Evolutionary conservation across 2,113 vertebrate species (phyloP).

Genomic region (Onychostoma macrolepis): DNA sequence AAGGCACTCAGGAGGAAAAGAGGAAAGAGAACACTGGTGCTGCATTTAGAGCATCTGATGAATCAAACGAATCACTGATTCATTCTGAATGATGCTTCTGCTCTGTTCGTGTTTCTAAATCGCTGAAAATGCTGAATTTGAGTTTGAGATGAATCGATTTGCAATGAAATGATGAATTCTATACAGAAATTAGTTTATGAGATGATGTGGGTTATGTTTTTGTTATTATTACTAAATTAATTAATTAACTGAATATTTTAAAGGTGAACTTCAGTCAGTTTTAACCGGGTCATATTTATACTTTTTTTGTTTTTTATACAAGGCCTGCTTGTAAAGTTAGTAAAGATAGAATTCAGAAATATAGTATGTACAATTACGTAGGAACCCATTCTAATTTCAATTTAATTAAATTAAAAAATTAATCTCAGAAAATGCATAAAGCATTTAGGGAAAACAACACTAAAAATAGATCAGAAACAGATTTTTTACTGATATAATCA

Average conservation of each 20-base stretch:
- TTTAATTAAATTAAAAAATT: too few species aligned
- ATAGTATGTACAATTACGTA: too few species aligned
- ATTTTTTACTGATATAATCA: too few species aligned
- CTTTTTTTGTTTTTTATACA: too few species aligned
- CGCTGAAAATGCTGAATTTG: too few species aligned
- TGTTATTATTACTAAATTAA: neutral
- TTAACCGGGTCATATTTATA: too few species aligned
- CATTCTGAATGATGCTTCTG: slow-evolving; percentile 5
- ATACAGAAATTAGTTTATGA: neutral
- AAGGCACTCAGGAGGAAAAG: slow-evolving; percentile 64
- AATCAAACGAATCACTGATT: slow-evolving; percentile 46
- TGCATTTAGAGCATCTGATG: slow-evolving; percentile 47
- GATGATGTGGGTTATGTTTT: neutral
- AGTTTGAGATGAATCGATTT: neutral
- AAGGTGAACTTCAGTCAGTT: neutral
- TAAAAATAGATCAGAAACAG: too few species aligned
- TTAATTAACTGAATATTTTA: neutral
- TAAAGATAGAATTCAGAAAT: too few species aligned
- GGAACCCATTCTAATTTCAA: too few species aligned
- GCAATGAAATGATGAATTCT: neutral
- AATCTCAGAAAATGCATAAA: too few species aligned
- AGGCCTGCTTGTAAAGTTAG: too few species aligned
- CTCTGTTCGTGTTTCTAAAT: neutral
- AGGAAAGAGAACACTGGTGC: slow-evolving; percentile 52
- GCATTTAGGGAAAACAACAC: too few species aligned